Conservation (phyloP, 1,140 invertebrate genomes). For the Leptinotarsa undecemlineata region DNA sequence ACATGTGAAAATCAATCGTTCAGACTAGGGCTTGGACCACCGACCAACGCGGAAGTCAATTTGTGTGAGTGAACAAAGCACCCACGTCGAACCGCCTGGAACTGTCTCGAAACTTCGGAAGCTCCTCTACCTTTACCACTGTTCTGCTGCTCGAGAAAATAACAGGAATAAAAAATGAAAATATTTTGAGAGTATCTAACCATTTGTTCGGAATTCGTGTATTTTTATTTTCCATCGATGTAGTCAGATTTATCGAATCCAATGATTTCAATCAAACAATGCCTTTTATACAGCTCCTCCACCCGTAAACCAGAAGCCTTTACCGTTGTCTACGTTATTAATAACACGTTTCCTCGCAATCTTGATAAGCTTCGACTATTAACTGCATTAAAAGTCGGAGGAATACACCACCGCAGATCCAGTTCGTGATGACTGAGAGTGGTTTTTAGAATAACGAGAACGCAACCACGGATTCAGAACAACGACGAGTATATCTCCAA, state of each 20-base stretch:
- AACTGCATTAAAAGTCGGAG: conserved; percentile 11
- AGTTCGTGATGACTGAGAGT: conserved; percentile 19
- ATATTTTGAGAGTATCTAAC: no score
- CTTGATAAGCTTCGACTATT: conserved; percentile 17
- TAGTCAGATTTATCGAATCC: not conserved
- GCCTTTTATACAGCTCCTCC: not conserved
- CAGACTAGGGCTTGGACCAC: no score
- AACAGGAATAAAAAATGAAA: no score
- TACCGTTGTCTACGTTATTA: conserved; percentile 17
- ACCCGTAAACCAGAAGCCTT: conserved; percentile 17
- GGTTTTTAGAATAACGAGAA: conserved; percentile 20
- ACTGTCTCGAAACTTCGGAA: no score
- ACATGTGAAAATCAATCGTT: no score
- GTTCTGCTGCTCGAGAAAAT: no score
- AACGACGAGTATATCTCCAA: conserved; percentile 22
- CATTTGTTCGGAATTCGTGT: no score
- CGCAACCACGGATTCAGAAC: conserved; percentile 7
- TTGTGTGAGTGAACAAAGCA: no score
- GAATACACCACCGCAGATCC: not conserved
- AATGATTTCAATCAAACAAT: not conserved
- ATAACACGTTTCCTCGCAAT: conserved; percentile 13
- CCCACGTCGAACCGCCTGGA: no score
- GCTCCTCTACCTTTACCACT: no score
- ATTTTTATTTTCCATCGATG: no score
- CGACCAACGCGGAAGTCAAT: no score